A percentile compares a stretch with the other conserved stretches of the same genome.
These are phyloP conservation scores for Drosophila barbarae DNA, from an alignment of 2,888 invertebrate species.

Conservation along the genomic window DNA sequence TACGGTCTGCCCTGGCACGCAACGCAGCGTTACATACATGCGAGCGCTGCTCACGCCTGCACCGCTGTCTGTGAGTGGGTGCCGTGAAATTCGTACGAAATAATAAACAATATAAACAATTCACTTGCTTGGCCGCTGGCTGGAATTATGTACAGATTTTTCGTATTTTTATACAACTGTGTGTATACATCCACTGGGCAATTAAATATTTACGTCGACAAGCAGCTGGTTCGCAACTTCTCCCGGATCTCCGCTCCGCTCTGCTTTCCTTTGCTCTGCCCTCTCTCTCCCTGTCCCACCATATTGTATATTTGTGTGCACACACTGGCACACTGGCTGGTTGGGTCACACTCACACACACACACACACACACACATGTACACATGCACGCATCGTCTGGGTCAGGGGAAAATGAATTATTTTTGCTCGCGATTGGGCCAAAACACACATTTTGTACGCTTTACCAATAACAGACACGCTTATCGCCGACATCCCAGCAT, in stretches of 20 bases:
- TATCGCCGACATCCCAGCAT: conserved; percentile 10
- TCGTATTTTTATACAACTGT: conserved; percentile 25
- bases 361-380: conserved; percentile 1
- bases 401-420: conserved; percentile 33
- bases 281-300: conserved; percentile 15
- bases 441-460: conserved; percentile 13
- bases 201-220: conserved; percentile 34
- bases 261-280: conserved; percentile 3
- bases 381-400: conserved; percentile 20
- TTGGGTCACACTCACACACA: conserved; percentile 10
- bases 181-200: conserved; percentile 29
- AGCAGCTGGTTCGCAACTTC: conserved; percentile 44
- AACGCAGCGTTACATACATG: conserved; percentile 4
- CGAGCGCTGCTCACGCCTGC: conserved; percentile 1
- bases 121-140: conserved; percentile 6
- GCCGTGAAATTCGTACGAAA: conserved; percentile 15
- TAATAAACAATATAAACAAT: conserved; percentile 19
- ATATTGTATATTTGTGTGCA: conserved; percentile 34
- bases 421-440: conserved; percentile 13
- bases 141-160: conserved; percentile 23
- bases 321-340: conserved; percentile 9
- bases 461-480: conserved; percentile 11
- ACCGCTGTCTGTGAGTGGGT: not conserved
- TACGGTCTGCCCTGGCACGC: conserved; percentile 4
- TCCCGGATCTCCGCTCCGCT: conserved; percentile 28